These are phyloP conservation scores for Epinephelus fuscoguttatus DNA, from an alignment of 2,113 vertebrate species.

Conservation along the genomic window DNA sequence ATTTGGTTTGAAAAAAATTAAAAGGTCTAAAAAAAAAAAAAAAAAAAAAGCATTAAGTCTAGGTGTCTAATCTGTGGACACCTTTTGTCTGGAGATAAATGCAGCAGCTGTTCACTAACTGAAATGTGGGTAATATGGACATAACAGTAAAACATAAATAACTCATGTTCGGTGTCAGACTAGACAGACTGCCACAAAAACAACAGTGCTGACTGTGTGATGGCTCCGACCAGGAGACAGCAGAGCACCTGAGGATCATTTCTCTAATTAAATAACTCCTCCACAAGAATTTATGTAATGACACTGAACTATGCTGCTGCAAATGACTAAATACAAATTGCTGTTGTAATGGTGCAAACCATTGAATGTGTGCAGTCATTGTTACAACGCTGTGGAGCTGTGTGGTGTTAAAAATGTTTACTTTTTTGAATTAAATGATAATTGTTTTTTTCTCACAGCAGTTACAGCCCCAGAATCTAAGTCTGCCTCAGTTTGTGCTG, in stretches of 20 bases:
- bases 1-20: too few species aligned
- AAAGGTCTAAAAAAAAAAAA: too few species aligned
- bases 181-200: neutral
- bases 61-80: neutral
- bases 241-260: neutral
- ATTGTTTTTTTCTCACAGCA: slow-evolving; percentile 85
- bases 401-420: neutral
- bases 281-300: neutral
- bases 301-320: neutral
- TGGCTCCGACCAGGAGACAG: neutral
- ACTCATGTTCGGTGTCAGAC: neutral
- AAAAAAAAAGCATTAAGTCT: too few species aligned
- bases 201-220: neutral
- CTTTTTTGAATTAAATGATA: neutral
- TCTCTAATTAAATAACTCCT: neutral
- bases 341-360: too few species aligned
- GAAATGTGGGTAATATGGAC: slow-evolving; percentile 1
- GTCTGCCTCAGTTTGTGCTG: slow-evolving; percentile 97
- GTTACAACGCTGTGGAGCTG: neutral
- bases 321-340: neutral
- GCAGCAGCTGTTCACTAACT: neutral
- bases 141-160: neutral
- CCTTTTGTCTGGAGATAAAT: neutral
- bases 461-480: slow-evolving; percentile 96
- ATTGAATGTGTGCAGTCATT: too few species aligned